Evolutionary conservation across 2,888 invertebrate species (phyloP).

Genomic region (Trichopria drosophilae): DNA sequence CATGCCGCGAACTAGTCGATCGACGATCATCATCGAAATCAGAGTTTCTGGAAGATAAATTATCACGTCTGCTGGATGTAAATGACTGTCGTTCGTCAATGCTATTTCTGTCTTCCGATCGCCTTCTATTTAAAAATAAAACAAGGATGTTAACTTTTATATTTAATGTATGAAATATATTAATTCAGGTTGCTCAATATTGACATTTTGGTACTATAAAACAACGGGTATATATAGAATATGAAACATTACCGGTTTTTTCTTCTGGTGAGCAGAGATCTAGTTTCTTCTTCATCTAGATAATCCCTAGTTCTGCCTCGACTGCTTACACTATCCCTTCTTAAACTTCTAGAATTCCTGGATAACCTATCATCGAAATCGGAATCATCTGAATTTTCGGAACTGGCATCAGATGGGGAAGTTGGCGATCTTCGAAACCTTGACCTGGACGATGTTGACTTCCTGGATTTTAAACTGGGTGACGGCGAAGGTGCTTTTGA

Average conservation of each 20-base stretch:
- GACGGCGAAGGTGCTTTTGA: constrained; percentile 70
- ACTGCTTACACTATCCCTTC: constrained; percentile 19
- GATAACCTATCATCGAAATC: constrained; percentile 61
- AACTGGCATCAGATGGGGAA: constrained; percentile 55
- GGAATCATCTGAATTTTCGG: constrained; percentile 64
- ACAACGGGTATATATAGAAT: no score
- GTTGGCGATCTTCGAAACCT: constrained; percentile 55
- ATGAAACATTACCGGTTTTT: no score
- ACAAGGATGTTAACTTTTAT: background rate
- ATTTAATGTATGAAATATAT: background rate
- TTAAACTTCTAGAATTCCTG: constrained; percentile 45
- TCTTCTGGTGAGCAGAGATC: constrained; percentile 38
- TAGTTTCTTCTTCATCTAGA: constrained; percentile 44
- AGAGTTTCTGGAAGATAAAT: constrained; percentile 29
- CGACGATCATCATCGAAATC: constrained; percentile 30
- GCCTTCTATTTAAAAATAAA: constrained; percentile 37
- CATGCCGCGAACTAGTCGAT: no score
- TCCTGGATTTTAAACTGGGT: constrained; percentile 70
- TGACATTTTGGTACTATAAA: no score
- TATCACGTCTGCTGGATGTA: constrained; percentile 38
- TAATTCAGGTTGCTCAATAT: no score
- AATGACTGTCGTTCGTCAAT: no score
- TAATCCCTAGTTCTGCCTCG: constrained; percentile 39
- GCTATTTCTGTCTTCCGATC: constrained; percentile 50
- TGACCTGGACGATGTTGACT: constrained; percentile 66